phyloP scores from a whole-genome alignment of 2,888 invertebrate genomes.

The Cerceris rybyensis region DNA sequence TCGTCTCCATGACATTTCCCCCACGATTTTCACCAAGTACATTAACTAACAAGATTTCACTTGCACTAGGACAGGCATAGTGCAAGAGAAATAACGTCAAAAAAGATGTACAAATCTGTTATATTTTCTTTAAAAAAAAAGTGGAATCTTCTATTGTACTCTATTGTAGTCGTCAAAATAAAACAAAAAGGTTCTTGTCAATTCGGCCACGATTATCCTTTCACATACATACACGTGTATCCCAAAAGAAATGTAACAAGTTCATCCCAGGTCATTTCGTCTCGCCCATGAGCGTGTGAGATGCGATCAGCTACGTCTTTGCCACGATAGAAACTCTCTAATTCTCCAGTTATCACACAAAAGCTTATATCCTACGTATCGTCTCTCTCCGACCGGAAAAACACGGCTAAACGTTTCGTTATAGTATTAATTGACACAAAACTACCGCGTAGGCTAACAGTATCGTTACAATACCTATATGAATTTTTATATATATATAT shows the following conservation, averaged over 20 bases:
- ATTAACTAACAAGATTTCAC: too few relatives aligned
- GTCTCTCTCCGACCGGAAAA: conserved; percentile 34
- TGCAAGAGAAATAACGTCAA: too few relatives aligned
- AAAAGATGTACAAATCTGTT: too few relatives aligned
- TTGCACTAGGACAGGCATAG: too few relatives aligned
- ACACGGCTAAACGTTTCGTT: conserved; percentile 62
- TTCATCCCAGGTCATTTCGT: too few relatives aligned
- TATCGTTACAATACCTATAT: conserved; percentile 52
- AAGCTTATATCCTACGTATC: conserved; percentile 57
- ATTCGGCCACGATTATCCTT: not conserved
- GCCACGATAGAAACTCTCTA: conserved; percentile 12
- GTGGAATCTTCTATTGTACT: too few relatives aligned
- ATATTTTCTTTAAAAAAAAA: too few relatives aligned
- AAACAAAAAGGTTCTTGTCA: too few relatives aligned
- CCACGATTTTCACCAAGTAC: not conserved
- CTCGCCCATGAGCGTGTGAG: conserved; percentile 38
- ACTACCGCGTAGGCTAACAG: conserved; percentile 68
- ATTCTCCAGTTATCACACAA: conserved; percentile 59
- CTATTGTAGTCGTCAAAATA: too few relatives aligned
- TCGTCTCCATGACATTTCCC: not conserved
- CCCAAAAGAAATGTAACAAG: not conserved
- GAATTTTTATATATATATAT: conserved; percentile 37
- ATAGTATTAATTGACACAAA: conserved; percentile 75
- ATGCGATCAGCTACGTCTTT: conserved; percentile 34
- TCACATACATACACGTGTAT: not conserved